Evolutionary conservation across 2,888 invertebrate genomes (phyloP).

Genomic region (Synergus itoensis): DNA sequence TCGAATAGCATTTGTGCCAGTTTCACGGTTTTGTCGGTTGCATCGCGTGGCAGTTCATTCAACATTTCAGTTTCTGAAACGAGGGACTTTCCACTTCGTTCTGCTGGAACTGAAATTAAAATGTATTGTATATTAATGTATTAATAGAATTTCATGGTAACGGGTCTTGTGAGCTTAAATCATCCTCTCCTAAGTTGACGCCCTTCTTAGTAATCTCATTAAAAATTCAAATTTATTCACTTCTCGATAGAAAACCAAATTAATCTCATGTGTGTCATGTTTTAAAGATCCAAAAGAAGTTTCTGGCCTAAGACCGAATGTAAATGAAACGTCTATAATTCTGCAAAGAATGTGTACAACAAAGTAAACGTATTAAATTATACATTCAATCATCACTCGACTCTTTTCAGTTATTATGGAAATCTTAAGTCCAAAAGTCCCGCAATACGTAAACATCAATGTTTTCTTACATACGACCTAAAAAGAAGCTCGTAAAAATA

Average conservation of each 20-base stretch:
- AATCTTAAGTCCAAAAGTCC: conserved; percentile 1
- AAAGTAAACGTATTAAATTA: background rate
- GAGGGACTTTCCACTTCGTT: conserved; percentile 70
- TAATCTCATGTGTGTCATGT: background rate
- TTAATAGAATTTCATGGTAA: background rate
- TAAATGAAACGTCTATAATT: background rate
- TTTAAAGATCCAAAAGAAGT: background rate
- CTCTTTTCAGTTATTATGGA: conserved; percentile 9
- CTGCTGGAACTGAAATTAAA: conserved; percentile 63
- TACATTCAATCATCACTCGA: background rate
- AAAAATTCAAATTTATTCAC: background rate
- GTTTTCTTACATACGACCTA: conserved; percentile 16
- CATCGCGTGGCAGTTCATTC: conserved; percentile 79
- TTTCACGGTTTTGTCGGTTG: conserved; percentile 79
- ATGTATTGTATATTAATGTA: conserved; percentile 26
- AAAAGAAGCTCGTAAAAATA: background rate
- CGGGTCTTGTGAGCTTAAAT: background rate
- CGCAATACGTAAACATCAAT: background rate
- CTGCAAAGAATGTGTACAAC: background rate
- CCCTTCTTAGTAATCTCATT: background rate
- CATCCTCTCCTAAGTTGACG: background rate
- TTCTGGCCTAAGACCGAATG: background rate
- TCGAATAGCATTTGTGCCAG: conserved; percentile 81
- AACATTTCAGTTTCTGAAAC: conserved; percentile 78
- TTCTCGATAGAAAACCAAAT: background rate